Evolutionary conservation across 2,113 vertebrate genomes (phyloP).

Genomic region (Rousettus leschenaultii): DNA sequence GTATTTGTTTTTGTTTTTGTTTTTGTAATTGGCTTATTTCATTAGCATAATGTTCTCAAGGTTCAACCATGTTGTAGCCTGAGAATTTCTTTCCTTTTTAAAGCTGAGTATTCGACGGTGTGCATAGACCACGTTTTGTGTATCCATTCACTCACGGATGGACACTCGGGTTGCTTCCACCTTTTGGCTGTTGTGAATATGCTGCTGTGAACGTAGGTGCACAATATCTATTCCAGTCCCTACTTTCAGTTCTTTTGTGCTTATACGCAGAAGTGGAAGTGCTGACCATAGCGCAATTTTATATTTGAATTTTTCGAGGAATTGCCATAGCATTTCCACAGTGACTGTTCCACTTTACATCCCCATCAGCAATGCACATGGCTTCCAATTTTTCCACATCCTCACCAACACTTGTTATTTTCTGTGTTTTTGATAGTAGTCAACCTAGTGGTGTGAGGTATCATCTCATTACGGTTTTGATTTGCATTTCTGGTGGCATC

Average conservation of each 20-base stretch:
- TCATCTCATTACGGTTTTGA: neutral
- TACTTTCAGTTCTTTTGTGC: neutral
- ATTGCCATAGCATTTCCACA: neutral
- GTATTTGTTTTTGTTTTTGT: neutral
- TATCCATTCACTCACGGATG: fast-evolving
- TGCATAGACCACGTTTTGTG: neutral
- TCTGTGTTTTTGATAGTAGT: neutral
- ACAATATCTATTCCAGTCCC: neutral
- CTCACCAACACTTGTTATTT: neutral
- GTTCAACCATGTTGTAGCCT: neutral
- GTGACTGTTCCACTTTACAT: neutral
- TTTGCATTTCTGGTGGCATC: neutral
- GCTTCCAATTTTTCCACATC: neutral
- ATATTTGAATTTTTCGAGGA: neutral
- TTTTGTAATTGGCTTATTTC: neutral
- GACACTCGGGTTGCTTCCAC: neutral
- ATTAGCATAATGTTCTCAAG: neutral
- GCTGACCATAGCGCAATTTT: neutral
- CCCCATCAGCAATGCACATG: neutral
- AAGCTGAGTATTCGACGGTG: neutral
- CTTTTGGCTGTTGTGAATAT: neutral
- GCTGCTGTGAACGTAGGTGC: neutral
- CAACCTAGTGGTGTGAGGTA: neutral
- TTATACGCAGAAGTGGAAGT: neutral
- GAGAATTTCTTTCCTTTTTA: neutral